Evolutionary conservation across 2,797 vertebrate species (phyloP).

Genomic region (Sebastes steindachneri): DNA sequence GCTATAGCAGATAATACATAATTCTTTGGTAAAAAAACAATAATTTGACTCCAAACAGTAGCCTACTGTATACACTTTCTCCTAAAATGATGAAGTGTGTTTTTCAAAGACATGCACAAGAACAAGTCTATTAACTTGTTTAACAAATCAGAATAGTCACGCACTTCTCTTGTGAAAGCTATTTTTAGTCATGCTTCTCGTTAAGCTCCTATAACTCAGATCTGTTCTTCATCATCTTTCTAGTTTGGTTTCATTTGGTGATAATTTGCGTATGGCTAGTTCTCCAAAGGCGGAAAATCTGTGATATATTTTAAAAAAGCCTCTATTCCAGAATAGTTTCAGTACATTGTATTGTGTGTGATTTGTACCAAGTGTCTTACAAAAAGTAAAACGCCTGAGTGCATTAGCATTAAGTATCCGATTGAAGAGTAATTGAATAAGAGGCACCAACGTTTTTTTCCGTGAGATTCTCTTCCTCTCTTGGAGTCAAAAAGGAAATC

Average conservation of each 20-base stretch:
- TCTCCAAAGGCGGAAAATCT: neutral
- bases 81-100: neutral
- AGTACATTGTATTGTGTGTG: no score
- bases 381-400: neutral
- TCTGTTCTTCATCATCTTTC: constrained; percentile 7
- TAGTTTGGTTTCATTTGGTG: constrained; percentile 10
- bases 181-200: neutral
- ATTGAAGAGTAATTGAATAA: constrained; percentile 17
- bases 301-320: neutral
- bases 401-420: neutral
- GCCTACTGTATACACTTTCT: neutral
- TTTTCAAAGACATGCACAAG: neutral
- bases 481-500: constrained; percentile 16
- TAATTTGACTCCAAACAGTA: neutral
- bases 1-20: no score
- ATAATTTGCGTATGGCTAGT: neutral
- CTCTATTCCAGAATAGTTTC: neutral
- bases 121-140: neutral
- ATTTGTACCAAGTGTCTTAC: neutral
- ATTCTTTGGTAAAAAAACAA: neutral
- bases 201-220: neutral
- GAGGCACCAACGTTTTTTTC: neutral
- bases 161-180: neutral
- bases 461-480: constrained; percentile 4
- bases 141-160: neutral